A percentile compares a stretch with the other conserved stretches of the same genome.
These are phyloP conservation scores for Leptopilina boulardi DNA, from an alignment of 1,140 invertebrate genomes.

Conservation along the genomic window DNA sequence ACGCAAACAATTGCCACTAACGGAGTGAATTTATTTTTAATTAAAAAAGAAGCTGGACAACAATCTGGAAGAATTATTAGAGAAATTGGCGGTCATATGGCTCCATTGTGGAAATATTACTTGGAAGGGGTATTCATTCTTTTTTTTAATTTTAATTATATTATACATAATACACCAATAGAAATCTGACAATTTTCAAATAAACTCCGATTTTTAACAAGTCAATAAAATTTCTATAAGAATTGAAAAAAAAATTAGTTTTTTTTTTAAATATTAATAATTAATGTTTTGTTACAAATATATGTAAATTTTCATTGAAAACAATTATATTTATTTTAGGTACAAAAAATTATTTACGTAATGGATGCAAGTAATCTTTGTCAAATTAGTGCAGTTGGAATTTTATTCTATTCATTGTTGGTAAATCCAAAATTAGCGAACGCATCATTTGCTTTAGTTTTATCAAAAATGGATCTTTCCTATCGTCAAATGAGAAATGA, in stretches of 20 bases:
- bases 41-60: constrained; percentile 74
- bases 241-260: too few relatives aligned
- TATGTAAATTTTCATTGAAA: constrained; percentile 18
- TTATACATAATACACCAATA: too few relatives aligned
- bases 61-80: constrained; percentile 73
- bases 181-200: too few relatives aligned
- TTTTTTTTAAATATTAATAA: too few relatives aligned
- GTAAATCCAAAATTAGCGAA: constrained; percentile 81
- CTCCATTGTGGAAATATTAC: constrained; percentile 86
- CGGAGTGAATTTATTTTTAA: constrained; percentile 84
- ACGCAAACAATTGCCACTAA: constrained; percentile 86
- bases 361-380: constrained; percentile 88
- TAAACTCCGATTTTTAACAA: too few relatives aligned
- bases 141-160: background rate
- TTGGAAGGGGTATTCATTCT: constrained; percentile 76
- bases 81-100: constrained; percentile 88
- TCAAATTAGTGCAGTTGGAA: constrained; percentile 87
- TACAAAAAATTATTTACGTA: constrained; percentile 83
- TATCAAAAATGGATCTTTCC: constrained; percentile 89
- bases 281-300: too few relatives aligned
- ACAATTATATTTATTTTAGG: constrained; percentile 46
- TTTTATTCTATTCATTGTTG: constrained; percentile 84
- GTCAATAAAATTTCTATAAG: too few relatives aligned
- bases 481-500: constrained; percentile 90
- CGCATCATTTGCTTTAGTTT: constrained; percentile 83